A percentile compares a stretch with the other conserved stretches of the same genome.
Evolutionary conservation across 2,888 invertebrate species (phyloP).

Genomic region (Salpingus planirostris): DNA sequence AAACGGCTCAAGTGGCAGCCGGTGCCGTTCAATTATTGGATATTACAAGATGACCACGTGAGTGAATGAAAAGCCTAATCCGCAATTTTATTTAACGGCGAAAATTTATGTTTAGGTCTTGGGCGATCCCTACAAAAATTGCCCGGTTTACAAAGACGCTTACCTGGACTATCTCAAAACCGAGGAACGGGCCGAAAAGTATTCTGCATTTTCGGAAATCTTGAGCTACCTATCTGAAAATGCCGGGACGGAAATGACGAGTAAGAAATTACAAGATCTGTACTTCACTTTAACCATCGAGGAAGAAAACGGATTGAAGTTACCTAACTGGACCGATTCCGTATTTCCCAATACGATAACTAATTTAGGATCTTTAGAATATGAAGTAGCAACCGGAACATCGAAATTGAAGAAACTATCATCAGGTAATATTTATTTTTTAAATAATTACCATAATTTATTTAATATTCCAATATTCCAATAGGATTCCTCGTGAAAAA

Average conservation of each 20-base stretch:
- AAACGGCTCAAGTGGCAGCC: slow-evolving; percentile 30
- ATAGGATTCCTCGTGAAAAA: slow-evolving; percentile 30
- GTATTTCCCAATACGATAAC: slow-evolving; percentile 35
- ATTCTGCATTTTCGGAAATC: slow-evolving; percentile 16
- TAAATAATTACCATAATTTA: not conserved
- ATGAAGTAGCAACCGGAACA: slow-evolving; percentile 33
- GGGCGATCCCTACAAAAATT: slow-evolving; percentile 22
- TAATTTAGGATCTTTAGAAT: slow-evolving; percentile 29
- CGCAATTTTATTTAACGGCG: not conserved
- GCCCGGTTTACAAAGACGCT: slow-evolving; percentile 19
- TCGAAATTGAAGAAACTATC: slow-evolving; percentile 16
- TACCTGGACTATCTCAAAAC: slow-evolving; percentile 20
- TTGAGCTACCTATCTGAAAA: slow-evolving; percentile 17
- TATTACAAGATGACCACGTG: slow-evolving; percentile 22
- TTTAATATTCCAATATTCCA: slow-evolving; percentile 29
- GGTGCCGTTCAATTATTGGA: slow-evolving; percentile 26
- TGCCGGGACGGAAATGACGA: slow-evolving; percentile 17
- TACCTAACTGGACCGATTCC: slow-evolving; percentile 40
- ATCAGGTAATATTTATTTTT: too few species aligned
- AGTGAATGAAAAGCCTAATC: slow-evolving; percentile 6
- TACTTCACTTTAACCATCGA: slow-evolving; percentile 24
- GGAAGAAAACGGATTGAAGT: slow-evolving; percentile 30
- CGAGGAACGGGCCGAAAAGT: slow-evolving; percentile 17
- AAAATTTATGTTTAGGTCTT: slow-evolving; percentile 18
- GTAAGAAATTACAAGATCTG: slow-evolving; percentile 19